Conservation (phyloP, 2,797 vertebrate genomes). For the Sternotherus odoratus region DNA sequence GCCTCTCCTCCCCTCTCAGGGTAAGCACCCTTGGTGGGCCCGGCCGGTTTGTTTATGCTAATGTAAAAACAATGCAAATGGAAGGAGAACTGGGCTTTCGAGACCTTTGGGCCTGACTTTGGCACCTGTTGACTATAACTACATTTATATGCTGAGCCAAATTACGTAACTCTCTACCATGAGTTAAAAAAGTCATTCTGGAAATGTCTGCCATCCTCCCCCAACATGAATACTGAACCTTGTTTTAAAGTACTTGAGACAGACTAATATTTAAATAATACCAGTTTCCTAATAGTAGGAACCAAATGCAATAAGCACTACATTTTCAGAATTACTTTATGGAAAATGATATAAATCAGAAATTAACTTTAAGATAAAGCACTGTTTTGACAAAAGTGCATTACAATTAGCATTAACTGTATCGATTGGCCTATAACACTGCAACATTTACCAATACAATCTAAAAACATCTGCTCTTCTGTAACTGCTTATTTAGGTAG, state of each 20-base stretch:
- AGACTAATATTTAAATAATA: conserved; percentile 50
- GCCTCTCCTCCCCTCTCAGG: too few relatives aligned
- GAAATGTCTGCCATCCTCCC: conserved; percentile 43
- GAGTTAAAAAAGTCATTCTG: neutral
- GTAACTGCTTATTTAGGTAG: conserved; percentile 71
- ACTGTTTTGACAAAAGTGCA: conserved; percentile 70
- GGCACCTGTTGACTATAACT: conserved; percentile 35
- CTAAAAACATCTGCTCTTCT: conserved; percentile 67
- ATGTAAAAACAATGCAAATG: neutral
- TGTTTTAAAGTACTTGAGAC: conserved; percentile 30
- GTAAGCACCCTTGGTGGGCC: too few relatives aligned
- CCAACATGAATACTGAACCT: neutral
- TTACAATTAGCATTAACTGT: conserved; percentile 73
- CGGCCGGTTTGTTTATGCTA: neutral
- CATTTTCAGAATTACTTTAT: conserved; percentile 60
- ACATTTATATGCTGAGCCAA: conserved; percentile 16
- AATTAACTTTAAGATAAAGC: conserved; percentile 74
- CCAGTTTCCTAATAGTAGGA: conserved; percentile 53
- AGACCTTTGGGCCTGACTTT: neutral
- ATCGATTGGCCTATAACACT: conserved; percentile 67
- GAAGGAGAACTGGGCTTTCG: neutral
- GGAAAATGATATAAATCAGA: conserved; percentile 73
- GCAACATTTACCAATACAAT: conserved; percentile 59
- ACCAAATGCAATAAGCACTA: conserved; percentile 39
- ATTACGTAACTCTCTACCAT: neutral